These are phyloP conservation scores for Autographa gamma DNA, from an alignment of 2,888 invertebrate species.

Conservation along the genomic window DNA sequence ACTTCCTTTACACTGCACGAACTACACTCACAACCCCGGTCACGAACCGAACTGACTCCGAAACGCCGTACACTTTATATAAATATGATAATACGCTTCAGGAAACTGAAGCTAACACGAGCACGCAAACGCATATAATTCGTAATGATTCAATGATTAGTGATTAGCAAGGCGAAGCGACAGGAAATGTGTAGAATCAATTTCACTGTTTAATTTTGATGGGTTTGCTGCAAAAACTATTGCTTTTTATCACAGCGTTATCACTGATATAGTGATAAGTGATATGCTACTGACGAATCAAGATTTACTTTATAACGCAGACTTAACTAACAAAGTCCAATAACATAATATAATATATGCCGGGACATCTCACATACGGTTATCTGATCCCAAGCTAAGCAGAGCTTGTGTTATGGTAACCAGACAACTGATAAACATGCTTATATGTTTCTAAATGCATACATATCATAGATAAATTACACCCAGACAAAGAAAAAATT, in stretches of 20 bases:
- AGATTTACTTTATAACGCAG: not conserved
- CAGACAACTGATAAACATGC: too few relatives aligned
- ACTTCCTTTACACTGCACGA: conserved; percentile 22
- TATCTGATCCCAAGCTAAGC: too few relatives aligned
- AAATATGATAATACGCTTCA: conserved; percentile 85
- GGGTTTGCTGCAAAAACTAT: conserved; percentile 3
- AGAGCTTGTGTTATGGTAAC: too few relatives aligned
- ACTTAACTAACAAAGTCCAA: too few relatives aligned
- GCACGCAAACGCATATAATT: conserved; percentile 71
- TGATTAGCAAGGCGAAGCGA: conserved; percentile 52
- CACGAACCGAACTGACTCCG: conserved; percentile 51
- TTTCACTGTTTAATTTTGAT: conserved; percentile 28
- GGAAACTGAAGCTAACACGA: conserved; percentile 69
- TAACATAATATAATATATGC: too few relatives aligned
- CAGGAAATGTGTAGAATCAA: conserved; percentile 50
- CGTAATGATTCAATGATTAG: conserved; percentile 70
- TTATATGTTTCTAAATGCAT: too few relatives aligned
- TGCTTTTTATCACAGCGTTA: not conserved
- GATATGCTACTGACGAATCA: not conserved
- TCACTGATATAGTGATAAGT: not conserved
- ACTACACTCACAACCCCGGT: conserved; percentile 20
- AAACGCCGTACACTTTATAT: conserved; percentile 65
- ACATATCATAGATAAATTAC: too few relatives aligned
- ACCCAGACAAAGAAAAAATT: too few relatives aligned
- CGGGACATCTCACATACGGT: too few relatives aligned